These are phyloP conservation scores for Hetaerina americana DNA, from an alignment of 1,140 invertebrate species.

Conservation along the genomic window DNA sequence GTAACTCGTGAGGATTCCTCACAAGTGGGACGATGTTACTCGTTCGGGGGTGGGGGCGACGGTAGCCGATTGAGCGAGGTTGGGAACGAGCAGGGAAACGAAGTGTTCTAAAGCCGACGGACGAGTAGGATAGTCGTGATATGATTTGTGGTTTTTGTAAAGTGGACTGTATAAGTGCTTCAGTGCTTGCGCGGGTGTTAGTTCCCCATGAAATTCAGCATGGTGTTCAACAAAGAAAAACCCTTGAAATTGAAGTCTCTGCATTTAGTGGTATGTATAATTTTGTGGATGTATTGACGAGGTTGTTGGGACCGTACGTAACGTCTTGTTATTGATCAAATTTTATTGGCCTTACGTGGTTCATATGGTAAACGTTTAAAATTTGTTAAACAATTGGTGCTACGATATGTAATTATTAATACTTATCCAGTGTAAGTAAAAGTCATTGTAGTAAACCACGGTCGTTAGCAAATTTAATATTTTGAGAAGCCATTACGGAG, in stretches of 20 bases:
- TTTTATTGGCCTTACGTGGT: no score
- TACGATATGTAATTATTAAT: no score
- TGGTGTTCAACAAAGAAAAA: not conserved
- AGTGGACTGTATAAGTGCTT: not conserved
- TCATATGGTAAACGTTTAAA: no score
- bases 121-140: not conserved
- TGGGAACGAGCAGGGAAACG: not conserved
- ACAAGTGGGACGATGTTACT: not conserved
- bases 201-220: not conserved
- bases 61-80: not conserved
- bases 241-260: not conserved
- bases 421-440: no score
- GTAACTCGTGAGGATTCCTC: not conserved
- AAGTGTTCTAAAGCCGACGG: not conserved
- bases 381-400: no score
- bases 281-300: no score
- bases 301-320: no score
- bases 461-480: no score
- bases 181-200: no score
- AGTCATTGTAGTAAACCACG: no score
- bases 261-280: not conserved
- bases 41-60: not conserved
- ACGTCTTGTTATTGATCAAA: no score
- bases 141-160: not conserved
- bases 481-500: no score